A percentile compares a stretch with the other conserved stretches of the same genome.
Conservation (phyloP, 2,888 invertebrate genomes). For the Theretra japonica region DNA sequence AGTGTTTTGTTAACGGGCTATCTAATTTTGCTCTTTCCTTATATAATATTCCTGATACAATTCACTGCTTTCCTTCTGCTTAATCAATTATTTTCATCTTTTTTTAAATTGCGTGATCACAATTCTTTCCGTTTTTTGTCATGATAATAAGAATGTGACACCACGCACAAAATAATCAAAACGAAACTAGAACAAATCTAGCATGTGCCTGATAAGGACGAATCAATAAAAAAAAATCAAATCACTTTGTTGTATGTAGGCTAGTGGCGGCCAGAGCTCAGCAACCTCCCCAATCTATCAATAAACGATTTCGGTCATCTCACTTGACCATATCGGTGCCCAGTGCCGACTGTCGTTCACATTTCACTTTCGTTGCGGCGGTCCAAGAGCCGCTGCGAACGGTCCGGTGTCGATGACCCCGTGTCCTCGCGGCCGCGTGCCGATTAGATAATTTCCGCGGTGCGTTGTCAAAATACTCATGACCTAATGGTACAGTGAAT, state of each 20-base stretch:
- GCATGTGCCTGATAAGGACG: conserved; percentile 25
- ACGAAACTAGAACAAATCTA: conserved; percentile 16
- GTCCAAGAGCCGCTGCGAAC: conserved; percentile 62
- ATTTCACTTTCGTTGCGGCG: conserved; percentile 80
- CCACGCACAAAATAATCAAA: not conserved
- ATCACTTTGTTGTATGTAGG: conserved; percentile 19
- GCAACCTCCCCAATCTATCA: conserved; percentile 53
- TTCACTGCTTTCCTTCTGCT: too few relatives aligned
- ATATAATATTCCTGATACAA: too few relatives aligned
- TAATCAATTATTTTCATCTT: too few relatives aligned
- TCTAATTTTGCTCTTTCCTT: too few relatives aligned
- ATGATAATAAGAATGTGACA: not conserved
- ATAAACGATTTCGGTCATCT: conserved; percentile 66
- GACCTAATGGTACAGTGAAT: conserved; percentile 84
- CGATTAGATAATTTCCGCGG: conserved; percentile 84
- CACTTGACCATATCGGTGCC: conserved; percentile 54
- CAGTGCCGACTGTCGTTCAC: conserved; percentile 55
- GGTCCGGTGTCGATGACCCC: conserved; percentile 73
- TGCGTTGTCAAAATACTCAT: conserved; percentile 83
- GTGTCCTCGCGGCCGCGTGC: conserved; percentile 81
- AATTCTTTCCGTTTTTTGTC: not conserved
- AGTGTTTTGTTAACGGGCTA: too few relatives aligned
- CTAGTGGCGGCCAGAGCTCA: conserved; percentile 42
- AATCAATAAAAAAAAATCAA: conserved; percentile 35
- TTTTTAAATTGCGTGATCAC: too few relatives aligned